phyloP scores from a whole-genome alignment of 2,888 invertebrate genomes.

The Phalera bucephala region DNA sequence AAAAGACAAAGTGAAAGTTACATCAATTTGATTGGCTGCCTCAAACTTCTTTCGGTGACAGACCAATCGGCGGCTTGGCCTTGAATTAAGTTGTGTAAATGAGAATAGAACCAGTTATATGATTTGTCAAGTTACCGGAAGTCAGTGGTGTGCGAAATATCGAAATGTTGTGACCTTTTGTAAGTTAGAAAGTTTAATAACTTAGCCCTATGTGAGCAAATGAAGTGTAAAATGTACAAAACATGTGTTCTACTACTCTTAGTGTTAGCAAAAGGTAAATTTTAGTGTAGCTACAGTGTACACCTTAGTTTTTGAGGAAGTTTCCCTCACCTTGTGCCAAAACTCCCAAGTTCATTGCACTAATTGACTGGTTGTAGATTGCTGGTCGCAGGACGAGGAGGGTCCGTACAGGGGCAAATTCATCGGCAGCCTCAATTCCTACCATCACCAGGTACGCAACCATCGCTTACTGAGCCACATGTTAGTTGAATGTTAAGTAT shows the following conservation, averaged over 20 bases:
- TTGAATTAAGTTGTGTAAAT: slow-evolving; percentile 21
- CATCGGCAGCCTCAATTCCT: slow-evolving; percentile 93
- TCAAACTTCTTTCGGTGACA: not conserved
- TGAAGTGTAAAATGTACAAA: slow-evolving; percentile 46
- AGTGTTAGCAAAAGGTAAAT: slow-evolving; percentile 50
- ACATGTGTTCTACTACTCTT: slow-evolving; percentile 49
- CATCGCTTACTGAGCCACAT: no score
- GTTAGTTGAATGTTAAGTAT: no score
- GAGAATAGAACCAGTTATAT: slow-evolving; percentile 28
- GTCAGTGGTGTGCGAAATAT: slow-evolving; percentile 31
- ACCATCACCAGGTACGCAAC: slow-evolving; percentile 90
- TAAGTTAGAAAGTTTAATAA: slow-evolving; percentile 38
- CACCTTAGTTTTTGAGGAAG: slow-evolving; percentile 29
- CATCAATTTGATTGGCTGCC: slow-evolving; percentile 40
- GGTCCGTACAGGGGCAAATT: slow-evolving; percentile 91
- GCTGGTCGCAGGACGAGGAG: slow-evolving; percentile 84
- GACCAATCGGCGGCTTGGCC: slow-evolving; percentile 41
- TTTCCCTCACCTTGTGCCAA: slow-evolving; percentile 46
- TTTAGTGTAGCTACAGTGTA: not conserved
- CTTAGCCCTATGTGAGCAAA: slow-evolving; percentile 25
- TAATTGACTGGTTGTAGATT: slow-evolving; percentile 49
- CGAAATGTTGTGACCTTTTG: slow-evolving; percentile 47
- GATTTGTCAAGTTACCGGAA: slow-evolving; percentile 57
- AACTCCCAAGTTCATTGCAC: slow-evolving; percentile 9
- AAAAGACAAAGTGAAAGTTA: slow-evolving; percentile 57